A percentile compares a stretch with the other conserved stretches of the same genome.
phyloP scores from a whole-genome alignment of 2,797 vertebrate genomes.

The Fundulus diaphanus region DNA sequence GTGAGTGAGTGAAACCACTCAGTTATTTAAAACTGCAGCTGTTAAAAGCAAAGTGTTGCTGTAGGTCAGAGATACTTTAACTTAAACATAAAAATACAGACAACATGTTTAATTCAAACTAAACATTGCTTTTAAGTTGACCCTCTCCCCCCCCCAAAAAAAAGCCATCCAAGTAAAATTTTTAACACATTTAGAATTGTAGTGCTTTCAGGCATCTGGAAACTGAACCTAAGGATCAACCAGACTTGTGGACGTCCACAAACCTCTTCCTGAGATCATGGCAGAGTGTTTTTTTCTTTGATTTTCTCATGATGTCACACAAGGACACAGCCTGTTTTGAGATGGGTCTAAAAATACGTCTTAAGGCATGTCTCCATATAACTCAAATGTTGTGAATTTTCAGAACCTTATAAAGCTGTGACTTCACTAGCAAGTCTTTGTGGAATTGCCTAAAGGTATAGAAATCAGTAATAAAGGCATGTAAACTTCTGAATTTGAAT shows the following conservation, averaged over 20 bases:
- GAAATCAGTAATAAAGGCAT: neutral
- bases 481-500: neutral
- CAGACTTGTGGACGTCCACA: no score
- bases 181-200: no score
- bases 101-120: conserved; percentile 33
- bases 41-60: conserved; percentile 46
- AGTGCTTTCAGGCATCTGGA: no score
- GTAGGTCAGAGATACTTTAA: conserved; percentile 37
- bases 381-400: neutral
- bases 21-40: conserved; percentile 45
- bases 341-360: neutral
- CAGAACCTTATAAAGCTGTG: neutral
- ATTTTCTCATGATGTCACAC: neutral
- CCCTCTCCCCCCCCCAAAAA: neutral
- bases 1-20: conserved; percentile 31
- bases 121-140: conserved; percentile 30
- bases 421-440: neutral
- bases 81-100: conserved; percentile 17
- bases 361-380: neutral
- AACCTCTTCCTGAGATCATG: no score
- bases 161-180: conserved; percentile 6
- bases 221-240: no score
- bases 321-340: neutral
- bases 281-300: no score
- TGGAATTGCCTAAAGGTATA: neutral